phyloP scores from a whole-genome alignment of 2,113 vertebrate genomes.

The sheep (Ovis aries) region DNA sequence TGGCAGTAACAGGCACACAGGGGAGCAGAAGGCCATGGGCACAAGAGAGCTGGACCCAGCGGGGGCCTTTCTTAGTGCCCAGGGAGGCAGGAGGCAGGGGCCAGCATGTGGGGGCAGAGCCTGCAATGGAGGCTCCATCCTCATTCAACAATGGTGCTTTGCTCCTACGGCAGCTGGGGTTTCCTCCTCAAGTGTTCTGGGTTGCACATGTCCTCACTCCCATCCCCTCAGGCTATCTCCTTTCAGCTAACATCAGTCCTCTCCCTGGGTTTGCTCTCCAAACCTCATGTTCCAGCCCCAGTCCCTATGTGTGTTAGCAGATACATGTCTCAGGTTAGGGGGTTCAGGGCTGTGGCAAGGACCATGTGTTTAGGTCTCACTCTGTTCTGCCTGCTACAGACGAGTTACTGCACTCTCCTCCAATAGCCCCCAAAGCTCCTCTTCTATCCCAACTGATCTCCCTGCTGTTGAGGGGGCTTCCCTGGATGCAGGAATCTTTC shows the following conservation, averaged over 20 bases:
- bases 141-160: background rate
- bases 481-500: background rate
- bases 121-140: background rate
- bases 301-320: background rate
- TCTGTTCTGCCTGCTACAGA: background rate
- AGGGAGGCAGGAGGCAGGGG: background rate
- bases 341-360: background rate
- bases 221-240: background rate
- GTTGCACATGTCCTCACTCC: background rate
- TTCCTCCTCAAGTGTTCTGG: background rate
- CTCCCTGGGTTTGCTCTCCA: background rate
- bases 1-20: background rate
- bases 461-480: background rate
- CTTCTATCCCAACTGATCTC: background rate
- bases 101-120: background rate
- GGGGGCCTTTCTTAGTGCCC: background rate
- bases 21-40: background rate
- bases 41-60: background rate
- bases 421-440: background rate
- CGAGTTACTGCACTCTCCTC: background rate
- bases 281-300: background rate
- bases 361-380: background rate
- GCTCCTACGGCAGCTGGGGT: background rate
- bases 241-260: background rate
- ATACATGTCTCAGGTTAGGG: background rate